Evolutionary conservation across 2,888 invertebrate species (phyloP).

Genomic region (Exephanes ischioxanthus): DNA sequence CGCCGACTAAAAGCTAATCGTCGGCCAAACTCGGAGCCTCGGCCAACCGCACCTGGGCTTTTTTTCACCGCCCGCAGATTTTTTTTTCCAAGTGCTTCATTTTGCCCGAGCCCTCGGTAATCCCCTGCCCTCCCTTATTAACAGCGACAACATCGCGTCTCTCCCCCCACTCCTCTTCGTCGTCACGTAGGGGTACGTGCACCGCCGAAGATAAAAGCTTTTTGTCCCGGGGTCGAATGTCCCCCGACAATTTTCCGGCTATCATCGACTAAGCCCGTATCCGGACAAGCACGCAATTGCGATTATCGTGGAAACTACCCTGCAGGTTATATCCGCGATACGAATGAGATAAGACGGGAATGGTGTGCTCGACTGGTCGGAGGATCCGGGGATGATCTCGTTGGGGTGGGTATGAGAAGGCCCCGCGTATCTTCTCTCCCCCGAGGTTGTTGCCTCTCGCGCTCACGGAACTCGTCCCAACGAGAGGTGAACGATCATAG

Average conservation of each 20-base stretch:
- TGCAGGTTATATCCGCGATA: constrained; percentile 60
- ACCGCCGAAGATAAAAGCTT: constrained; percentile 57
- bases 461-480: constrained; percentile 37
- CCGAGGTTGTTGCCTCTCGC: constrained; percentile 46
- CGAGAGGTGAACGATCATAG: constrained; percentile 54
- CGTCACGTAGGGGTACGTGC: constrained; percentile 51
- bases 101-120: no score
- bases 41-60: no score
- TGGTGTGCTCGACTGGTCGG: constrained; percentile 46
- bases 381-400: constrained; percentile 47
- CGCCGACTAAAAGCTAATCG: no score
- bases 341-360: constrained; percentile 65
- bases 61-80: no score
- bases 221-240: constrained; percentile 35
- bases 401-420: constrained; percentile 3
- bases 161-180: constrained; percentile 20
- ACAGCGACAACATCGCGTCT: no score
- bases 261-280: constrained; percentile 52
- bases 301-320: constrained; percentile 57
- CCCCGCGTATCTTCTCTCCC: background rate
- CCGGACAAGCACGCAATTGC: constrained; percentile 61
- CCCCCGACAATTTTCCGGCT: constrained; percentile 59
- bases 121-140: no score
- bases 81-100: no score
- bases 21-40: no score